These are phyloP conservation scores for Carettochelys insculpta DNA, from an alignment of 2,113 vertebrate genomes.

Conservation along the genomic window DNA sequence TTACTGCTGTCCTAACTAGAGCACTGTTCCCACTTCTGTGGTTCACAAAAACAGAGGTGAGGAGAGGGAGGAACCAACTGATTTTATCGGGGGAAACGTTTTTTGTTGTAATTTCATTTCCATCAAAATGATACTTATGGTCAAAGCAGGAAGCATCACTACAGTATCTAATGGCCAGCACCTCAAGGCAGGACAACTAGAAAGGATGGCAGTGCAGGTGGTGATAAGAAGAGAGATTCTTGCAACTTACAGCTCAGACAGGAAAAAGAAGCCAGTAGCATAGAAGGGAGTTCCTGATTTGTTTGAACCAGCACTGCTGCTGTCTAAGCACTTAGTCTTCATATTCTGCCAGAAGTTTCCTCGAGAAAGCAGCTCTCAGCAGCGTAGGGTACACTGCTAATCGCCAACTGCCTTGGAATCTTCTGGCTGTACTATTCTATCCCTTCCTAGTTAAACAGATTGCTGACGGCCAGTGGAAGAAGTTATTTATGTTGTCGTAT, in stretches of 20 bases:
- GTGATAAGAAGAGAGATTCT: fast-evolving
- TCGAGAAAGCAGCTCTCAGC: not conserved
- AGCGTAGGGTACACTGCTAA: not conserved
- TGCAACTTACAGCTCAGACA: not conserved
- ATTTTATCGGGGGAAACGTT: not conserved
- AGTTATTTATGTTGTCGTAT: not conserved
- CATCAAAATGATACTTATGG: not conserved
- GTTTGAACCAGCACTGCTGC: fast-evolving
- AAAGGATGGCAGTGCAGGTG: fast-evolving
- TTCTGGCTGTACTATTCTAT: not conserved
- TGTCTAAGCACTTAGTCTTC: fast-evolving
- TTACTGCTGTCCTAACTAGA: not conserved
- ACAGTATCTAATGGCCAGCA: fast-evolving
- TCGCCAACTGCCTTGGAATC: constrained; percentile 1
- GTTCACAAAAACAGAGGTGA: not conserved
- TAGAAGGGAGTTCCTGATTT: fast-evolving
- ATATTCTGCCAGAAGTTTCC: not conserved
- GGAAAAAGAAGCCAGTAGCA: not conserved
- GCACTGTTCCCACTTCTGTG: not conserved
- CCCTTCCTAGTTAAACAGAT: not conserved
- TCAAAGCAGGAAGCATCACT: not conserved
- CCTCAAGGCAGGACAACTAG: fast-evolving
- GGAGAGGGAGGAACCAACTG: not conserved
- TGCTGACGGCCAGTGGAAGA: not conserved
- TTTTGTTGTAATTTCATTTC: not conserved